Conservation (phyloP, 2,113 vertebrate genomes). For the Falcunculus frontatus region DNA sequence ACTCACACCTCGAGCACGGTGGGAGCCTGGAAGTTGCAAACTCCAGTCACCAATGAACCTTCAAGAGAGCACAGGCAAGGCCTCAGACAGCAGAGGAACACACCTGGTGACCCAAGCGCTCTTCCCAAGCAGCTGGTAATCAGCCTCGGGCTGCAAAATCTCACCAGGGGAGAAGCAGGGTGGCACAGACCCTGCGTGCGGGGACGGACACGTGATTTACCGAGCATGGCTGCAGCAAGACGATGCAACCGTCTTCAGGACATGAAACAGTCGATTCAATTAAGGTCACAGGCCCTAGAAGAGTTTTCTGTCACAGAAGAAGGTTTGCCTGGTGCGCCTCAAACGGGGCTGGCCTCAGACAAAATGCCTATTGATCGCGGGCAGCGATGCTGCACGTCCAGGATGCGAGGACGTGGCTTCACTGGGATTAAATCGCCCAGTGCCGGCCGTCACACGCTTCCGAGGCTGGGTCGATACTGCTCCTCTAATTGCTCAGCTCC, state of each 20-base stretch:
- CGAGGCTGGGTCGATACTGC: background rate
- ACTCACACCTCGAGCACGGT: background rate
- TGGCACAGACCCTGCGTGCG: background rate
- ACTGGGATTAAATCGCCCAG: background rate
- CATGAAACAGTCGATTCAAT: background rate
- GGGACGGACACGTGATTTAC: background rate
- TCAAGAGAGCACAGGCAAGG: background rate
- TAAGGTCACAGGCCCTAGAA: background rate
- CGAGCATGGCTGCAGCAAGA: background rate
- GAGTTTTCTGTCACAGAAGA: background rate
- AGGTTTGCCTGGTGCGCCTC: background rate
- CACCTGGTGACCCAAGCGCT: background rate
- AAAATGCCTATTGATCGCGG: background rate
- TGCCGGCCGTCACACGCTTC: background rate
- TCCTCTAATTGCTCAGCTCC: background rate
- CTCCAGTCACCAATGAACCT: background rate
- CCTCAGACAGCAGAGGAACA: background rate
- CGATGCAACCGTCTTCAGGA: fast-evolving
- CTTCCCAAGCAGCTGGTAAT: background rate
- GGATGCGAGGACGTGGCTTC: background rate
- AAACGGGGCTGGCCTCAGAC: background rate
- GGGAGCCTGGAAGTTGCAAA: background rate
- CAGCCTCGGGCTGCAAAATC: background rate
- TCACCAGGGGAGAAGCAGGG: background rate
- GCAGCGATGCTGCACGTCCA: background rate